phyloP scores from a whole-genome alignment of 2,888 invertebrate species.

The Pherbina coryleti region DNA sequence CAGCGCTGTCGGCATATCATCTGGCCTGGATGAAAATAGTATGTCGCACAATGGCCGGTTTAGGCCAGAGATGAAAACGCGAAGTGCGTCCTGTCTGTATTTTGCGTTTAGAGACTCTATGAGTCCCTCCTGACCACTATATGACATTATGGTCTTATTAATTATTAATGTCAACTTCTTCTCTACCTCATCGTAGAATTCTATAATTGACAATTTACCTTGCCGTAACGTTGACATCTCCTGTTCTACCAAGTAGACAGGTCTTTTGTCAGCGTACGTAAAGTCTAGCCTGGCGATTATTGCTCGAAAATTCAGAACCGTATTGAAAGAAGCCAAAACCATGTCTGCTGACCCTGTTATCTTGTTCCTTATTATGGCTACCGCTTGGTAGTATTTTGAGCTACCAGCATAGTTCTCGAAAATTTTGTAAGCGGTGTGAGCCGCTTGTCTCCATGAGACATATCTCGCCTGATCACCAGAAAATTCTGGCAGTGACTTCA shows the following conservation, averaged over 20 bases:
- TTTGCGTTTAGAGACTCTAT: slow-evolving; percentile 40
- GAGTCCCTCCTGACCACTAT: slow-evolving; percentile 32
- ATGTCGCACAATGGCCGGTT: background rate
- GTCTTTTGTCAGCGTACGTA: slow-evolving; percentile 22
- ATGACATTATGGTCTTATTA: slow-evolving; percentile 41
- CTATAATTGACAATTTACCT: too few relatives aligned
- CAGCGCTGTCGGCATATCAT: background rate
- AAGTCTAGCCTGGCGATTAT: slow-evolving; percentile 33
- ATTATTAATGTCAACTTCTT: too few relatives aligned
- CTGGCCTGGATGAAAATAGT: background rate
- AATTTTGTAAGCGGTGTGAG: slow-evolving; percentile 35
- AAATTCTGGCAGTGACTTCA: slow-evolving; percentile 3
- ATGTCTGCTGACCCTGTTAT: slow-evolving; percentile 28
- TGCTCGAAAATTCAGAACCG: slow-evolving; percentile 37
- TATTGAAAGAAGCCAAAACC: slow-evolving; percentile 34
- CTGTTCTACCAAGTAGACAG: slow-evolving; percentile 42
- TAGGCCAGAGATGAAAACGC: background rate
- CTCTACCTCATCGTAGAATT: too few relatives aligned
- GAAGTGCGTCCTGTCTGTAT: background rate
- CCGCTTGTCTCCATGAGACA: slow-evolving; percentile 35
- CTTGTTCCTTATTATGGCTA: slow-evolving; percentile 32
- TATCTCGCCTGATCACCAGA: slow-evolving; percentile 13
- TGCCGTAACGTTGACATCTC: slow-evolving; percentile 1
- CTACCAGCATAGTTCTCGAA: slow-evolving; percentile 19
- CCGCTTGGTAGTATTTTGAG: slow-evolving; percentile 30